Percentiles rank a stretch among this genome's conserved stretches.
Conservation (phyloP, 2,888 invertebrate species). For the Acleris emargana region DNA sequence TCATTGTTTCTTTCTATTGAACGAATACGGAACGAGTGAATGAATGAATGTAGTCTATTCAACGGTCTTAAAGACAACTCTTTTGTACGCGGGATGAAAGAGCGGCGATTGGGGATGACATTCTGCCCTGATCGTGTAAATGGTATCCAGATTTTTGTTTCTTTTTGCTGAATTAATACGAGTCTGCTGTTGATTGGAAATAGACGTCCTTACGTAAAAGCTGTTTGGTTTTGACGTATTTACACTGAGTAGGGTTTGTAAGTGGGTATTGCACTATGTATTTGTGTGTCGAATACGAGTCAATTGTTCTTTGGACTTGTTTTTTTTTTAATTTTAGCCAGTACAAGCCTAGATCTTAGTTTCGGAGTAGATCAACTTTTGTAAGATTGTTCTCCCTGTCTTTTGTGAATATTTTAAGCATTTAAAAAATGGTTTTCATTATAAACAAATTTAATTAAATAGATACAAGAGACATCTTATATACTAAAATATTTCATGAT, state of each 20-base stretch:
- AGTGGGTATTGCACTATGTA: neutral
- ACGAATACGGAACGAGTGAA: conserved; percentile 51
- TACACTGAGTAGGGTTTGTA: neutral
- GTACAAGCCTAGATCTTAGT: too few relatives aligned
- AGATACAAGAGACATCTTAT: too few relatives aligned
- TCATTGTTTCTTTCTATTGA: conserved; percentile 61
- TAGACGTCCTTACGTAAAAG: neutral
- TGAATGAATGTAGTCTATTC: conserved; percentile 49
- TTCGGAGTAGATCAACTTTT: too few relatives aligned
- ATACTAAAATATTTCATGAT: too few relatives aligned
- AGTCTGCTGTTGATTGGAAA: neutral
- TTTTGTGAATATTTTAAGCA: too few relatives aligned
- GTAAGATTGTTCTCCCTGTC: too few relatives aligned
- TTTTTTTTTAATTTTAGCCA: too few relatives aligned
- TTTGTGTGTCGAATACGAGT: too few relatives aligned
- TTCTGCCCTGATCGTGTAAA: conserved; percentile 43
- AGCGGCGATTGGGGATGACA: conserved; percentile 53
- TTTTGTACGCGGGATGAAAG: conserved; percentile 57
- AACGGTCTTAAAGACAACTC: conserved; percentile 61
- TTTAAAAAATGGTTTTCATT: too few relatives aligned
- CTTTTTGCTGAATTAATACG: conserved; percentile 14
- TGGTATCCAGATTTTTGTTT: conserved; percentile 34
- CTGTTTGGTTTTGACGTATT: neutral
- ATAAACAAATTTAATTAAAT: too few relatives aligned
- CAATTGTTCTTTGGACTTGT: too few relatives aligned